Base-by-base conservation (phyloP, 92 coral and sea anemone genomes). In the Siderastrea radians region DNA sequence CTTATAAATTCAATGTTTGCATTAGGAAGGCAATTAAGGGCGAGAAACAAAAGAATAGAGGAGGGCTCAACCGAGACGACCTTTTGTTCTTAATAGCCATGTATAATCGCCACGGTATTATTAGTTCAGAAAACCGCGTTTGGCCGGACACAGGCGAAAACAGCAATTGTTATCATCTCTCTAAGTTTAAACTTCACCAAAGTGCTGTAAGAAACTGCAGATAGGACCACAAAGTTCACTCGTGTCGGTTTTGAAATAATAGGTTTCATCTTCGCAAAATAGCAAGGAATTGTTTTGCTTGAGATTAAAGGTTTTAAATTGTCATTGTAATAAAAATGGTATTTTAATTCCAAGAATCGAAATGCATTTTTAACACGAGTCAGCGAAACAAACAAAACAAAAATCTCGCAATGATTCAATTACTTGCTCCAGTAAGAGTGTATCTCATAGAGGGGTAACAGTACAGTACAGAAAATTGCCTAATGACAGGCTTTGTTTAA, bases 1-100 rank as follows among this genome's bases (percentile, higher is more conserved):
- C 73, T 82, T 62, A 83, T 10, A 71, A 19, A 58, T 58, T 46
- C 51, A 45, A 12, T 59, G 80, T 84, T 84, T 84, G 87, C 80
- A 84, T 84, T 74, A 73, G 87, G 73, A 84, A 62, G 79, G 87
- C 81, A 84, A 84, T 84, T 74, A 62, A 82, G 71, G 54, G 4
- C 54, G 14, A 44, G 60, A 63, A 74, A 74, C 87, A 84, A 84
- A 49, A 49, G 81, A 64, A 13, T 74, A 19, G 74, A 50, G 79
- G 53, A 75, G 62, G 81, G 49, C 47, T 16, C 74, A 46, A 63
- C 80, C 77, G 78, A 72, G 13, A 60, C n/a, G 45, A 8, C 64
- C 87, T 60, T n/a, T 84, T 73, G 87, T 74, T 54, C 3, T 8
- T 73, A 60, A 84, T 12, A 50, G 63, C 87, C 80, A 74, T 72